Conservation (phyloP, 2,888 invertebrate species). For the Atrina japonica region DNA sequence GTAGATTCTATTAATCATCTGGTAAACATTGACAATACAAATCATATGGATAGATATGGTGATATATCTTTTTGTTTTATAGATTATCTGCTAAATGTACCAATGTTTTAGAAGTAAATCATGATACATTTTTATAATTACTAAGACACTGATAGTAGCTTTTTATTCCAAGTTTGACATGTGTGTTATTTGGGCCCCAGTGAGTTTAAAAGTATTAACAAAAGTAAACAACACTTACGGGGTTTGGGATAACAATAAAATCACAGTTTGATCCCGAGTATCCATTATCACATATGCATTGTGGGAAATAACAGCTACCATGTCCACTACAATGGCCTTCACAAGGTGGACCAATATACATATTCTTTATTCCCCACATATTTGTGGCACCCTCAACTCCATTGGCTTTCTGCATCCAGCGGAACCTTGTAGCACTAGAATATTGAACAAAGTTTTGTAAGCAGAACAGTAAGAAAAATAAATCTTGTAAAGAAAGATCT, state of each 20-base stretch:
- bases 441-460: not conserved
- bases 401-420: constrained; percentile 75
- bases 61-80: no score
- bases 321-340: constrained; percentile 78
- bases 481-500: no score
- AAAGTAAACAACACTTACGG: constrained; percentile 58
- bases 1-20: no score
- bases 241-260: constrained; percentile 47
- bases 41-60: no score
- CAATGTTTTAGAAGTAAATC: no score
- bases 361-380: constrained; percentile 78
- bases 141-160: no score
- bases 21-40: no score
- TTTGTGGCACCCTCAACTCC: constrained; percentile 47
- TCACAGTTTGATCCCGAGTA: constrained; percentile 69
- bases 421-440: constrained; percentile 77
- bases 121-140: no score
- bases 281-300: constrained; percentile 72
- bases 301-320: constrained; percentile 76
- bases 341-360: constrained; percentile 80
- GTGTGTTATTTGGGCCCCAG: no score
- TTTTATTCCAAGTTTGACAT: no score
- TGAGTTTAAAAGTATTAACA: no score
- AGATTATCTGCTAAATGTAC: no score
- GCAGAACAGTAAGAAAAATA: not conserved